Percentiles rank a stretch among this genome's conserved stretches.
phyloP scores from a whole-genome alignment of 2,888 invertebrate species.

The Lasiommata megera region DNA sequence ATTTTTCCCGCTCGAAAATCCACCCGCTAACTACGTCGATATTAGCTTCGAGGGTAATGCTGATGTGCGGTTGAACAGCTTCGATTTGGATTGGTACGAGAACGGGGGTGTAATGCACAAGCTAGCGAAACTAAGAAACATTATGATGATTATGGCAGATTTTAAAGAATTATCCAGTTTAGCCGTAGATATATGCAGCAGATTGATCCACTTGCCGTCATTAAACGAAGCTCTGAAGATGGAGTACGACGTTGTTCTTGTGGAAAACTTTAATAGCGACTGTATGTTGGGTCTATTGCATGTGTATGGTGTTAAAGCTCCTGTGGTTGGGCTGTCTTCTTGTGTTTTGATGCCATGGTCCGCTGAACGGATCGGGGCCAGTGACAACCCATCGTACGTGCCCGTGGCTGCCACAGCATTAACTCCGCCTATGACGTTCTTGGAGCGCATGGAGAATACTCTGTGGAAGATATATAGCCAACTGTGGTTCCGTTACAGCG shows the following conservation, averaged over 20 bases:
- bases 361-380: slow-evolving; percentile 62
- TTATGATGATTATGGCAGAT: slow-evolving; percentile 45
- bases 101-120: slow-evolving; percentile 39
- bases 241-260: slow-evolving; percentile 82
- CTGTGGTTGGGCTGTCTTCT: slow-evolving; percentile 80
- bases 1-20: slow-evolving; percentile 77
- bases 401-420: slow-evolving; percentile 77
- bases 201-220: slow-evolving; percentile 59
- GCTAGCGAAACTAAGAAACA: slow-evolving; percentile 46
- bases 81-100: slow-evolving; percentile 53
- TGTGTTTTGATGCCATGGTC: slow-evolving; percentile 82
- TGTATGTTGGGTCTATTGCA: slow-evolving; percentile 83
- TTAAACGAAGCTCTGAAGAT: slow-evolving; percentile 55
- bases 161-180: slow-evolving; percentile 53
- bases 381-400: slow-evolving; percentile 75
- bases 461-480: slow-evolving; percentile 53
- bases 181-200: slow-evolving; percentile 60
- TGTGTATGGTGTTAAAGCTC: slow-evolving; percentile 73
- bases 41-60: slow-evolving; percentile 48
- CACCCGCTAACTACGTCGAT: slow-evolving; percentile 68
- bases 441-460: slow-evolving; percentile 69
- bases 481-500: slow-evolving; percentile 50
- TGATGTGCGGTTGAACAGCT: background rate
- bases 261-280: slow-evolving; percentile 84
- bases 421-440: slow-evolving; percentile 70